Evolutionary conservation across 2,797 vertebrate genomes (phyloP), one percentile per base, ranked within the genome.

Genomic region (Dipus sagitta): DNA sequence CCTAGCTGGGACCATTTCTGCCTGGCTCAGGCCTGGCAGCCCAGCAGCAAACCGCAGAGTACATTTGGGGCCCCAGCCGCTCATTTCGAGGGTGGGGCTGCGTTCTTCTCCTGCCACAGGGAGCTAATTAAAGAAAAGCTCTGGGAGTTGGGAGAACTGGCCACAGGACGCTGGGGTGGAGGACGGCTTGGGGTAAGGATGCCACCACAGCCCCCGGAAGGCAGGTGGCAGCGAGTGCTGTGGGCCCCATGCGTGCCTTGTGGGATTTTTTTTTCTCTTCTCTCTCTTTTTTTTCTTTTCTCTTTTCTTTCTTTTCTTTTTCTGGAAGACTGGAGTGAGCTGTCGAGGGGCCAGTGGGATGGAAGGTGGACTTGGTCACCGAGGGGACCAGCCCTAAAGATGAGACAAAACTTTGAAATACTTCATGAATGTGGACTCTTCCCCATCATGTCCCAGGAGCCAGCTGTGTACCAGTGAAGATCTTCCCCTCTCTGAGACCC

Each of bases 91-190:
- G 97, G 97, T 97, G 97, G 92, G 94, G 96, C 94, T 0, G 23
- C 91, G 24, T 93, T 95, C 94, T 93, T 97, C 96, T 97, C 92
- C 81, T 71, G 78, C 97, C 96, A 67, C 97, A 96, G 95, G 21
- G 93, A 97, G 96, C 95, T 97, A 97, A 97, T 96, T 96, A 97
- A 97, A 96, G 97, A 97, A 97, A 97, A 89, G 91, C 92, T 91
- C 70, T 30, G 2, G 88, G 95, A 89, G 93, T 52, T 79, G 84
- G 91, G 94, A 85, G 76, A 86, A 30, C 85, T 30, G 32, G 74
- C 92, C 84, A 15, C 94, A 80, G 94, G 68, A 67, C 58, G 1
- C 95, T 91, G 26, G 68, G 88, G 54, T 14, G 86, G 86, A 94
- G 92, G 90, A 32, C 52, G 30, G 34, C 72, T 81, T 64, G 85